Evolutionary conservation across 92 coral and sea anemone genomes (phyloP).

Genomic region (Phenganax subtilis): DNA sequence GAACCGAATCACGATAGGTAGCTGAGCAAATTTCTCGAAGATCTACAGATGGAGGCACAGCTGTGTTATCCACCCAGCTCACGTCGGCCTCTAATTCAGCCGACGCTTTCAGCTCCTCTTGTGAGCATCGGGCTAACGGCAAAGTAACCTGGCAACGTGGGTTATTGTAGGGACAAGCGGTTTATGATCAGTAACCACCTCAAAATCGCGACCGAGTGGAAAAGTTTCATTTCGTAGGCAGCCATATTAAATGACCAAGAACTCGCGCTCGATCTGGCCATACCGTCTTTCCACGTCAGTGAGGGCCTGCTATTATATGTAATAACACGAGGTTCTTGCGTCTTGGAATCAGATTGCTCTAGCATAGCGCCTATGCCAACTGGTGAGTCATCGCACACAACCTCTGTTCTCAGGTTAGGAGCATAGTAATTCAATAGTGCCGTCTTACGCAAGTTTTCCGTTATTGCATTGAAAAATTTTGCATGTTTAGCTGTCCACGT

Average conservation of each 20-base stretch:
- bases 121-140: background rate
- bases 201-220: conserved; percentile 30
- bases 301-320: conserved; percentile 18
- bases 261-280: conserved; percentile 42
- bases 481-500: conserved; percentile 19
- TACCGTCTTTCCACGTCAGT: conserved; percentile 35
- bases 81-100: conserved; percentile 15
- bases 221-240: conserved; percentile 37
- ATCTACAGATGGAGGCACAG: background rate
- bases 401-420: conserved; percentile 18
- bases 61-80: conserved; percentile 17
- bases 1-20: background rate
- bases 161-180: conserved; percentile 31
- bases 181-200: conserved; percentile 45
- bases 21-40: background rate
- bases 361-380: conserved; percentile 27
- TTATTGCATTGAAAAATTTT: conserved; percentile 8
- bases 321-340: conserved; percentile 15
- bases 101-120: background rate
- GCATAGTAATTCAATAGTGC: conserved; percentile 19
- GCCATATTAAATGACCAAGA: conserved; percentile 44
- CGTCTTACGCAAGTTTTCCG: conserved; percentile 12
- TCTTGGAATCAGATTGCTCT: conserved; percentile 13
- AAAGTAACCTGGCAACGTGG: conserved; percentile 26
- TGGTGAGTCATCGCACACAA: conserved; percentile 35